Conservation (phyloP, 2,888 invertebrate species). For the Drosophila peninsularis region DNA sequence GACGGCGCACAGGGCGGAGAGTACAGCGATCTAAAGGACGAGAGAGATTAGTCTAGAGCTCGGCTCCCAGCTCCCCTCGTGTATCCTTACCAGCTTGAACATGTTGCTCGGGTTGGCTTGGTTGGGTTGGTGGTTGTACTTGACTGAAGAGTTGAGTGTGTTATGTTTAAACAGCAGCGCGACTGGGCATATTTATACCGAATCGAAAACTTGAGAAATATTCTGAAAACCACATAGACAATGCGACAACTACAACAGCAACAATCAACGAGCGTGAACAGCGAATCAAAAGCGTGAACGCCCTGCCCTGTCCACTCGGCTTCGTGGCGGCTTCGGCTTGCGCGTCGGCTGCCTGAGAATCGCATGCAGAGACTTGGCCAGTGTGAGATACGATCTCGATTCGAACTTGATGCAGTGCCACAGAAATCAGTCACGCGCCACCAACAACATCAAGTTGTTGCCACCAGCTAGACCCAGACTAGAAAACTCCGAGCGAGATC, state of each 20-base stretch:
- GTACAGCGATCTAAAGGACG: slow-evolving; percentile 76
- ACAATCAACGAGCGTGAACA: slow-evolving; percentile 33
- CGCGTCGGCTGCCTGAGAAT: slow-evolving; percentile 40
- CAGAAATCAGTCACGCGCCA: slow-evolving; percentile 67
- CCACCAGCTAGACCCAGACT: slow-evolving; percentile 13
- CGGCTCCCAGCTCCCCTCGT: slow-evolving; percentile 20
- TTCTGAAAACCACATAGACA: slow-evolving; percentile 70
- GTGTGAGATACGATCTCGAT: slow-evolving; percentile 42
- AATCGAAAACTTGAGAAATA: slow-evolving; percentile 68
- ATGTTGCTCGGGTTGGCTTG: slow-evolving; percentile 76
- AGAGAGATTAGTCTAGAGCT: slow-evolving; percentile 25
- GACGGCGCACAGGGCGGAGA: slow-evolving; percentile 85
- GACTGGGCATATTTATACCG: slow-evolving; percentile 84
- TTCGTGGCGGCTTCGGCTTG: slow-evolving; percentile 8
- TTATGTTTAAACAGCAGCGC: slow-evolving; percentile 83
- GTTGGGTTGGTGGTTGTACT: slow-evolving; percentile 66
- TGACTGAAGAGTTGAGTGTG: slow-evolving; percentile 76
- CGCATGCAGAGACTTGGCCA: slow-evolving; percentile 16
- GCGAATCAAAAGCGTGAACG: slow-evolving; percentile 70
- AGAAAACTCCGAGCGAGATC: slow-evolving; percentile 50
- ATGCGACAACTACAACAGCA: slow-evolving; percentile 34
- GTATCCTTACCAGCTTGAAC: slow-evolving; percentile 85
- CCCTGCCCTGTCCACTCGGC: slow-evolving; percentile 51
- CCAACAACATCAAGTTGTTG: slow-evolving; percentile 13
- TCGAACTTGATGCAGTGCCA: slow-evolving; percentile 33